Percentiles rank a stretch among this genome's conserved stretches.
phyloP scores from a whole-genome alignment of 2,113 vertebrate species.

The Zosterops lateralis region DNA sequence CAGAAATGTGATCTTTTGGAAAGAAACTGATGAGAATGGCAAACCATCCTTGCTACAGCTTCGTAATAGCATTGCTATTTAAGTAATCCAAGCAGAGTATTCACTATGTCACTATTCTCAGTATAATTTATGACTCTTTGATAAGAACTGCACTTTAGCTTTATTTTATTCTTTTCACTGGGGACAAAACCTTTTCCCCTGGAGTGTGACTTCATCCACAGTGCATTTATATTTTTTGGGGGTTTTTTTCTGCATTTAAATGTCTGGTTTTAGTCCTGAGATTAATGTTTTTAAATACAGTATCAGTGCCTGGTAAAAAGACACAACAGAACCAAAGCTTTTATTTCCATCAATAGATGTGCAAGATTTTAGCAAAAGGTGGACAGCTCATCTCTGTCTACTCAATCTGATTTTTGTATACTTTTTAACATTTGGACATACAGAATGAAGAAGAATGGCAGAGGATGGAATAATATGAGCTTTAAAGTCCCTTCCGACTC shows the following conservation, averaged over 20 bases:
- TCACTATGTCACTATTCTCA: neutral
- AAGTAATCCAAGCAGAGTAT: neutral
- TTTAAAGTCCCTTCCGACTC: neutral
- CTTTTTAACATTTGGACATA: neutral
- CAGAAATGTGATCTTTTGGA: neutral
- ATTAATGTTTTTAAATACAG: neutral
- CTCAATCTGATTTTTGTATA: neutral
- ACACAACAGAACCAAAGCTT: neutral
- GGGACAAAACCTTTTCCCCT: neutral
- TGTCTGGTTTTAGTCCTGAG: neutral
- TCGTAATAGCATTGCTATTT: neutral
- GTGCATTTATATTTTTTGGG: neutral
- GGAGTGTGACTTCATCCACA: neutral
- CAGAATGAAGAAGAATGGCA: neutral
- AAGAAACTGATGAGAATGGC: neutral
- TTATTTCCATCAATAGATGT: neutral
- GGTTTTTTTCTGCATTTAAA: neutral
- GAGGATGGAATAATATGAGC: rapidly evolving
- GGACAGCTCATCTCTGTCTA: neutral
- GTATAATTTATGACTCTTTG: neutral
- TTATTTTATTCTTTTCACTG: neutral
- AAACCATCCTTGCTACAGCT: neutral
- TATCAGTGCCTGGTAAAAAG: neutral
- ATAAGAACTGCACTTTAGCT: neutral
- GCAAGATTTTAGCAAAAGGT: neutral